Evolutionary conservation across 2,797 vertebrate species (phyloP), one percentile per base, ranked within the genome.

Genomic region (Craterocephalus amniculus): DNA sequence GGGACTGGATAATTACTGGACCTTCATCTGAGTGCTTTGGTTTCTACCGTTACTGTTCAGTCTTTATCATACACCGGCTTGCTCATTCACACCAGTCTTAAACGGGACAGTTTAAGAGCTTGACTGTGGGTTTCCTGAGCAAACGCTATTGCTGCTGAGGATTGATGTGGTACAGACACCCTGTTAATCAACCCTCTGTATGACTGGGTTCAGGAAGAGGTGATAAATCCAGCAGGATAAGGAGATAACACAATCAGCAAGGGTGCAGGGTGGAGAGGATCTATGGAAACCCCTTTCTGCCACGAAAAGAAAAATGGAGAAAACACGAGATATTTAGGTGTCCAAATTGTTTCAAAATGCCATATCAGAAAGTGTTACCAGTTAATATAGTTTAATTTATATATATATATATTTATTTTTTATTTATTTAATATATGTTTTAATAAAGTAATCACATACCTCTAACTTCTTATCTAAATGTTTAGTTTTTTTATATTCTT

Each of bases 21-120:
- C 40, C 40, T 49, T 49, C 78, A 74, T 86, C 74, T 67, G 27
- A 70, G 78, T 72, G 72, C 72, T 83, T 87, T 77, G 72, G 79
- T 78, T 76, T 66, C 43, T 10, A 52, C 64, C 59, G 64, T 70
- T 63, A 55, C 32, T 56, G 59, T 70, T 66, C 60, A 65, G 26
- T 34, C 49, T 55, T 70, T n/a, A 56, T 34, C 38, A 55, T 34
- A 72, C 74, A 31, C 20, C 2, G 49, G 12, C 80, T 76, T 75
- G 67, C 54, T 78, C 34, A 77, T 79, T 68, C 81, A 79, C 69
- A 89, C 27, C 32, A 22, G 27, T 83, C 27, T 69, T 10, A 67
- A 71, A 63, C 16, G 24, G 60, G 72, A 34, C 24, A 55, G 49
- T 72, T 29, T 34, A 26, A 48, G 20, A 45, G 58, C n/a, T 66